These are phyloP conservation scores for Dasysyrphus albostriatus DNA, from an alignment of 2,888 invertebrate genomes.

Conservation along the genomic window DNA sequence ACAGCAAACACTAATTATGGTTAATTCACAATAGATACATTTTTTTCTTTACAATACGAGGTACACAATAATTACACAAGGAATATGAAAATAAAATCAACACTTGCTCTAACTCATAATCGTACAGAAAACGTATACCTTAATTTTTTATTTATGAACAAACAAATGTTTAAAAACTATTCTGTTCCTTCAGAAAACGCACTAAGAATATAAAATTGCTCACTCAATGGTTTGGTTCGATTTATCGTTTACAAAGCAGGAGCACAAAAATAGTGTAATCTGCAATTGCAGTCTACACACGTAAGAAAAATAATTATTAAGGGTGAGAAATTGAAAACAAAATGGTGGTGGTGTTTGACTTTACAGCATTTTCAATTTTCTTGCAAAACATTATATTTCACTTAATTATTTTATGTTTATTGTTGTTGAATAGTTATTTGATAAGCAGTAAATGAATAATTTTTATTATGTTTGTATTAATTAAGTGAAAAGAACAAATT, in stretches of 20 bases:
- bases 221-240: slow-evolving; percentile 25
- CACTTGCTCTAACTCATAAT: slow-evolving; percentile 39
- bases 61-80: slow-evolving; percentile 66
- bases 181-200: background rate
- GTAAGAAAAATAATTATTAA: slow-evolving; percentile 29
- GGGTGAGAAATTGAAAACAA: slow-evolving; percentile 72
- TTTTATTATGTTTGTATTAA: slow-evolving; percentile 15
- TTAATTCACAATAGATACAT: slow-evolving; percentile 66
- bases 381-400: background rate
- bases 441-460: background rate
- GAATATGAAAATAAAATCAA: slow-evolving; percentile 27
- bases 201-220: slow-evolving; percentile 11
- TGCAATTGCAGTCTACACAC: slow-evolving; percentile 38
- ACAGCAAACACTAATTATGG: slow-evolving; percentile 58
- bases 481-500: slow-evolving; percentile 9
- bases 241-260: slow-evolving; percentile 18
- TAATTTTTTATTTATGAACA: background rate
- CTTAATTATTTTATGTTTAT: background rate
- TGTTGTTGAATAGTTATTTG: background rate
- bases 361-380: slow-evolving; percentile 5
- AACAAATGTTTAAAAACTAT: background rate
- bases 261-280: slow-evolving; percentile 15
- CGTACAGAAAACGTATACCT: background rate
- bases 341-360: slow-evolving; percentile 65
- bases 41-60: slow-evolving; percentile 23